Conservation (phyloP, 2,797 vertebrate species). For the Hemibagrus guttatus region DNA sequence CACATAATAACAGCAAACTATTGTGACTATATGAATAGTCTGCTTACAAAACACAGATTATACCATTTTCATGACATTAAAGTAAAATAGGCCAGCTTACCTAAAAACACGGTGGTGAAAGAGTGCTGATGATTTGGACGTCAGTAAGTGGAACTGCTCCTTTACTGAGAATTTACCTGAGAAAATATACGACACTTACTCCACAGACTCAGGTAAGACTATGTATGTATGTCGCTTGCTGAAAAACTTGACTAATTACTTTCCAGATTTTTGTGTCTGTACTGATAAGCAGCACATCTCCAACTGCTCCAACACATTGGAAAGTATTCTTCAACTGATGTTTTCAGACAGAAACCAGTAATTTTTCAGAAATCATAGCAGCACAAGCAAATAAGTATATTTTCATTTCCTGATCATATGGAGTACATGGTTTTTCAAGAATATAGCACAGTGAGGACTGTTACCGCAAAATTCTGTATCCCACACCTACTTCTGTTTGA, state of each 20-base stretch:
- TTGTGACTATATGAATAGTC: constrained; percentile 17
- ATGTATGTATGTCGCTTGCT: neutral
- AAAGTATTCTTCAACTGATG: neutral
- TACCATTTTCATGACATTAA: neutral
- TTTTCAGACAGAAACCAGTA: neutral
- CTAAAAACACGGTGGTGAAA: constrained; percentile 2
- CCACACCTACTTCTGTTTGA: too few species aligned
- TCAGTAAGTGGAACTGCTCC: neutral
- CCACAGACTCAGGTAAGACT: neutral
- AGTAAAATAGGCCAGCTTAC: constrained; percentile 27
- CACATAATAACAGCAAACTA: constrained; percentile 27
- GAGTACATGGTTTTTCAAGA: neutral
- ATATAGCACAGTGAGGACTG: neutral
- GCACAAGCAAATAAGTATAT: neutral
- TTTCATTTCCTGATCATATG: neutral
- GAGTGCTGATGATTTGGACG: neutral
- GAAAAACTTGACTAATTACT: neutral
- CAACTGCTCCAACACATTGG: neutral
- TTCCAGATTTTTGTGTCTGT: neutral
- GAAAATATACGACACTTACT: neutral
- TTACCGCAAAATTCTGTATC: neutral
- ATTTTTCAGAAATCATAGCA: neutral
- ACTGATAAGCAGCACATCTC: neutral
- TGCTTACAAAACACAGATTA: constrained; percentile 36
- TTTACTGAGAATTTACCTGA: neutral